Evolutionary conservation across 2,797 vertebrate species (phyloP), one percentile per base, ranked within the genome.

Genomic region (Enteromius paludinosus): DNA sequence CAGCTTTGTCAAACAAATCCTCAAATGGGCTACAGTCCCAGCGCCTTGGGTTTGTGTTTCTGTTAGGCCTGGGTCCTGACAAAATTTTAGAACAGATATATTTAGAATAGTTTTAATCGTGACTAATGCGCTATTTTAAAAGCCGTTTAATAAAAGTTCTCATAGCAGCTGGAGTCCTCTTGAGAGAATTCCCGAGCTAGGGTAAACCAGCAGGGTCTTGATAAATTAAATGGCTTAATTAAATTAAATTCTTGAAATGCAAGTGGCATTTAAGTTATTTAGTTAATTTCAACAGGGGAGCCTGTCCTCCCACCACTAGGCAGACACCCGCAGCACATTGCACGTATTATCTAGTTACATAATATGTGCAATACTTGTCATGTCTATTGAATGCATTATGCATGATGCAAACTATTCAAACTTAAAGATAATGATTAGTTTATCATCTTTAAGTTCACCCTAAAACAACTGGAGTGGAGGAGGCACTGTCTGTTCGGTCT

Each of bases 1-100:
- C 54, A 52, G 81, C 65, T 83, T 78, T 78, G 73, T 83, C 64
- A 78, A 83, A 77, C 62, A 54, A 75, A 70, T 41, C 64, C 64
- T 45, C 49, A 23, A 59, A 68, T 47, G 64, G 38, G 38, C 81
- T 59, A 47, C 18, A 76, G 68, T 47, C 25, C 49, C 66, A 43
- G 61, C 17, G 45, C 47, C 59, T 38, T 81, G 20, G 30, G 14
- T 76, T 23, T 82, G 64, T 69, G 28, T 43, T 62, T 49, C 8
- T 69, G 28, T 78, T 38, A 45, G 35, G 41, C 41, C 35, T 47
- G 17, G 41, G 68, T 70, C 12, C 35, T 45, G 45, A 38, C 20
- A 64, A 20, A 35, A 5, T 73, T 49, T 62, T 20, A 10, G 20
- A 47, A 61, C 56, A 45, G 11, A n/a, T 10, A 23, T 49, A n/a